Conservation (phyloP, 1,140 invertebrate genomes). For the Macrobrachium nipponense region DNA sequence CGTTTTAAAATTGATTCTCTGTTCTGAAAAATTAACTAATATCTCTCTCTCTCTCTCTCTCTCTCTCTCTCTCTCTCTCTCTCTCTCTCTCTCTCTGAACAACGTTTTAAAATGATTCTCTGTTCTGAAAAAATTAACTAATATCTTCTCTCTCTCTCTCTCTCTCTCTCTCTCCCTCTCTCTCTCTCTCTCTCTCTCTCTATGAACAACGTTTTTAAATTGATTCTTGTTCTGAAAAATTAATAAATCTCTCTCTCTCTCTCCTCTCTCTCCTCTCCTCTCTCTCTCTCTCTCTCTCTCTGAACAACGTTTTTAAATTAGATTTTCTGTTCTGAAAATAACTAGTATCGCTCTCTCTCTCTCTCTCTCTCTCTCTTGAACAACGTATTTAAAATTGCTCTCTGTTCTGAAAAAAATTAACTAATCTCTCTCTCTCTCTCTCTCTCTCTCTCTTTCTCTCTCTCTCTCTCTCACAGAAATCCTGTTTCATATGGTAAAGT, state of each 20-base stretch:
- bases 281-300: neutral
- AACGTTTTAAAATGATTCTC: neutral
- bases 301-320: too few species aligned
- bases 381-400: too few species aligned
- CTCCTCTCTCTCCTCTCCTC: neutral
- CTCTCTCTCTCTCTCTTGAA: constrained; percentile 24
- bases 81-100: neutral
- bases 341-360: constrained; percentile 16
- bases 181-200: neutral
- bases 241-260: too few species aligned
- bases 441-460: constrained; percentile 9
- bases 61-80: neutral
- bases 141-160: neutral
- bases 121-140: neutral
- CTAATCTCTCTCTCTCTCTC: constrained; percentile 31
- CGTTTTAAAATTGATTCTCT: neutral
- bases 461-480: too few species aligned
- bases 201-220: neutral
- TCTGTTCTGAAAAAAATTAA: too few species aligned
- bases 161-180: neutral
- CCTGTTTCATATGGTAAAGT: too few species aligned
- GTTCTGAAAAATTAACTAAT: neutral
- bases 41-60: neutral
- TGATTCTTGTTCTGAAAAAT: neutral
- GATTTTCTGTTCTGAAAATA: too few species aligned